Evolutionary conservation across 2,888 invertebrate species (phyloP).

Genomic region (Caradrina clavipalpis): DNA sequence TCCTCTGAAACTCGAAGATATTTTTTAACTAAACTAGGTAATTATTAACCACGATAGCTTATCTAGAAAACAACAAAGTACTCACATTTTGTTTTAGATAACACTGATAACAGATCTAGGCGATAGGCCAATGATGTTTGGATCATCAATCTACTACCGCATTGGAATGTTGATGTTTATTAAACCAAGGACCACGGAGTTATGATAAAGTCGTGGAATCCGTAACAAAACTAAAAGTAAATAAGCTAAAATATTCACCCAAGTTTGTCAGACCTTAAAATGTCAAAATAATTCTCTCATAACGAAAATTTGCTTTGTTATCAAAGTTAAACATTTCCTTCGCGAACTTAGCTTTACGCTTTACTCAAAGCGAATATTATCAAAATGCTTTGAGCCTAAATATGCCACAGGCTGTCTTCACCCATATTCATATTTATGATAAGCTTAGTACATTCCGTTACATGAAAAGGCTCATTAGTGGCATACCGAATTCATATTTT

Average conservation of each 20-base stretch:
- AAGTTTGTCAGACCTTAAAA: slow-evolving; percentile 16
- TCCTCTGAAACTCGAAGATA: not conserved
- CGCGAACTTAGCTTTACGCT: slow-evolving; percentile 8
- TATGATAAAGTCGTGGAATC: slow-evolving; percentile 1
- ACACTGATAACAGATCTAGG: slow-evolving; percentile 11
- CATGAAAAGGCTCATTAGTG: slow-evolving; percentile 35
- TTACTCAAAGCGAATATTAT: slow-evolving; percentile 24
- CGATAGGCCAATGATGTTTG: not conserved
- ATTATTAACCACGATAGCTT: not conserved
- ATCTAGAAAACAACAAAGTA: not conserved
- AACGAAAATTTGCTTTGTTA: slow-evolving; percentile 32
- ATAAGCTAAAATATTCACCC: slow-evolving; percentile 22
- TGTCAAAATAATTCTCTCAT: slow-evolving; percentile 37
- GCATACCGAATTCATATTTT: slow-evolving; percentile 45
- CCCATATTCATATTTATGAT: slow-evolving; percentile 17
- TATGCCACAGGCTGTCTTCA: slow-evolving; percentile 5
- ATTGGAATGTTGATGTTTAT: slow-evolving; percentile 8
- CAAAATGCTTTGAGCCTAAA: slow-evolving; percentile 23
- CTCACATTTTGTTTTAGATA: not conserved
- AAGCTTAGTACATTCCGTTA: slow-evolving; percentile 30
- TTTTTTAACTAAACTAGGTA: not conserved
- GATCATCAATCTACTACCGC: slow-evolving; percentile 3
- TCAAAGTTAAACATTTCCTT: slow-evolving; percentile 34
- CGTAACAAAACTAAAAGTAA: slow-evolving; percentile 13
- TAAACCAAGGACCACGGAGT: slow-evolving; percentile 3